phyloP scores from a whole-genome alignment of 2,888 invertebrate genomes.

The Polydrusus pterygomalis region DNA sequence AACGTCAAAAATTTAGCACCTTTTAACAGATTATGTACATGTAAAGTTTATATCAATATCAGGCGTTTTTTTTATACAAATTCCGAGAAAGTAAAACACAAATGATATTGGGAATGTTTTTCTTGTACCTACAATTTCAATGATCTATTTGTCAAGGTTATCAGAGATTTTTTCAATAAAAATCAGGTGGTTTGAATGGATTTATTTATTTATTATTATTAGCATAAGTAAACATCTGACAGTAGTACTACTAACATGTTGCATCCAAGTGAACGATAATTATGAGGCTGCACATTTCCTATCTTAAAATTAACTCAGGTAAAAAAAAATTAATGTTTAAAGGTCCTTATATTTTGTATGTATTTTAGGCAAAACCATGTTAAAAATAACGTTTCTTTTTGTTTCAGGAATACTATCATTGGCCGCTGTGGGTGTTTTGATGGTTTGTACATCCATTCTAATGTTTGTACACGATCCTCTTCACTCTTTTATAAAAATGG shows the following conservation, averaged over 20 bases:
- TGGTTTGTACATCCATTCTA: conserved; percentile 66
- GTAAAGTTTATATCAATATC: not conserved
- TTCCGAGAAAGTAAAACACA: not conserved
- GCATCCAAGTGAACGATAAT: not conserved
- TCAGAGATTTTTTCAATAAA: conserved; percentile 3
- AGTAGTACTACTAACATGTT: not conserved
- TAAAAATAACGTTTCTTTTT: conserved; percentile 34
- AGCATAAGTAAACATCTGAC: not conserved
- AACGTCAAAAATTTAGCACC: not conserved
- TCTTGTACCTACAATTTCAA: not conserved
- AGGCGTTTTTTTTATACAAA: not conserved
- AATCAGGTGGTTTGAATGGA: conserved; percentile 11
- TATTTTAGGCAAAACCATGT: not conserved
- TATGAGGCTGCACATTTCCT: not conserved
- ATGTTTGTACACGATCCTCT: conserved; percentile 67
- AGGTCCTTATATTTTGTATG: no score
- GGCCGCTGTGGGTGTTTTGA: conserved; percentile 66
- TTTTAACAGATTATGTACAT: conserved; percentile 9
- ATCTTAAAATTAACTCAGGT: not conserved
- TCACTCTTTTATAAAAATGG: conserved; percentile 64
- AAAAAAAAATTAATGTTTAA: no score
- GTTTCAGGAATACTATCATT: conserved; percentile 67
- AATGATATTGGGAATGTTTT: not conserved
- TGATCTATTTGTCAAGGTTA: conserved; percentile 12
- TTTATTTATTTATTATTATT: conserved; percentile 9